These are phyloP conservation scores for Oryzaephilus surinamensis DNA, from an alignment of 1,140 invertebrate species.

Conservation along the genomic window DNA sequence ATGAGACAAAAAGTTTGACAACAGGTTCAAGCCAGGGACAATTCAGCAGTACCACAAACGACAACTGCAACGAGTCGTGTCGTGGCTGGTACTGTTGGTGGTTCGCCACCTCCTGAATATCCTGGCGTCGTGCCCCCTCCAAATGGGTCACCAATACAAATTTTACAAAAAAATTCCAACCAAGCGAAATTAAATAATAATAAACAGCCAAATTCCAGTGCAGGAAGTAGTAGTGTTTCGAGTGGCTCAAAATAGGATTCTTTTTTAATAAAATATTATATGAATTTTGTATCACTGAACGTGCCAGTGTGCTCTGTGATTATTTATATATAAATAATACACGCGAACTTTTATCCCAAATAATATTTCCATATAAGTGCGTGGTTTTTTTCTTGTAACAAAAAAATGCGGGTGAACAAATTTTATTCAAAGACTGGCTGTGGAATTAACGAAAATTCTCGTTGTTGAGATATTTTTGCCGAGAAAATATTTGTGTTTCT, in stretches of 20 bases:
- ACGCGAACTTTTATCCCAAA: constrained; percentile 18
- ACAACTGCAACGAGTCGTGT: constrained; percentile 1
- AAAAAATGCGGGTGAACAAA: constrained; percentile 22
- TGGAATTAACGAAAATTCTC: background rate
- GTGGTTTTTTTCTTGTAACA: constrained; percentile 12
- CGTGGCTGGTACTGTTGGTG: constrained; percentile 18
- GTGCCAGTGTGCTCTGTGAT: constrained; percentile 30
- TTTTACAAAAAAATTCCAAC: background rate
- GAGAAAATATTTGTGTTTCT: constrained; percentile 10
- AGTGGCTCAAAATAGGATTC: constrained; percentile 1
- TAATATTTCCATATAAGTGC: constrained; percentile 15
- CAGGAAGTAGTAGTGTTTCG: background rate
- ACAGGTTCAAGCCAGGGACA: constrained; percentile 24
- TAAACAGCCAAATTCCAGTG: background rate
- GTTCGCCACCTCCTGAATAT: constrained; percentile 34
- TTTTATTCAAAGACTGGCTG: constrained; percentile 12
- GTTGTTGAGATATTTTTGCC: constrained; percentile 23
- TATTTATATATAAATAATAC: constrained; percentile 2
- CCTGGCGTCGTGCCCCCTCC: constrained; percentile 26
- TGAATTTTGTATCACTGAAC: no score
- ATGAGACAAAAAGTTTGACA: constrained; percentile 38
- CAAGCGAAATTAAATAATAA: background rate
- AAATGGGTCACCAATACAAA: constrained; percentile 14
- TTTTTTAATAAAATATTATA: background rate
- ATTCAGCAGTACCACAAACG: background rate